These are phyloP conservation scores for Polypedilum vanderplanki DNA, from an alignment of 1,140 invertebrate species.

Conservation along the genomic window DNA sequence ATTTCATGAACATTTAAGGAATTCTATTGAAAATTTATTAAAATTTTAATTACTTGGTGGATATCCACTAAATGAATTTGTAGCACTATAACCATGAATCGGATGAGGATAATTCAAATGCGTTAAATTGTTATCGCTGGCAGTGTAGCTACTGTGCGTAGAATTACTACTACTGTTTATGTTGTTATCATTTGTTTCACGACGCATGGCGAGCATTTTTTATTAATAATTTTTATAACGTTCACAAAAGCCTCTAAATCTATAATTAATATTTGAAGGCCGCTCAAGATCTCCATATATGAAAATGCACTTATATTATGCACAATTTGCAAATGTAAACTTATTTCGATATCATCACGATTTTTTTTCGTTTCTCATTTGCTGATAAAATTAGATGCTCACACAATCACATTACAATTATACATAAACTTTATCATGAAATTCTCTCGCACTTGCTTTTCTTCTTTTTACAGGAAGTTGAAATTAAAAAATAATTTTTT, in stretches of 20 bases:
- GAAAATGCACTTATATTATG: background rate
- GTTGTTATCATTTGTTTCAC: slow-evolving; percentile 39
- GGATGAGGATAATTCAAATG: slow-evolving; percentile 27
- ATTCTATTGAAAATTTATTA: background rate
- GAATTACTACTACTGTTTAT: slow-evolving; percentile 33
- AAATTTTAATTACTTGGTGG: background rate
- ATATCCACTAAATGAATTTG: slow-evolving; percentile 1
- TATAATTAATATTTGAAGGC: background rate
- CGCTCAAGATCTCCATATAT: background rate
- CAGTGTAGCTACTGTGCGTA: slow-evolving; percentile 32
- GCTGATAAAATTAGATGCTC: background rate
- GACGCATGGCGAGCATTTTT: slow-evolving; percentile 46
- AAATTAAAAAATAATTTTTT: too few relatives aligned
- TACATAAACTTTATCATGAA: background rate
- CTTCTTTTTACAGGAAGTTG: too few relatives aligned
- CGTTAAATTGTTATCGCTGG: slow-evolving; percentile 30
- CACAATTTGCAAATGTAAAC: too few relatives aligned
- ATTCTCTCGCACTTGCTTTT: background rate
- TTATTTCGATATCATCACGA: too few relatives aligned
- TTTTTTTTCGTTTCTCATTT: too few relatives aligned
- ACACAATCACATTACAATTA: background rate
- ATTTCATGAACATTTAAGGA: too few relatives aligned
- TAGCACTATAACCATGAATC: slow-evolving; percentile 2
- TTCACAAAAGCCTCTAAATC: slow-evolving; percentile 24
- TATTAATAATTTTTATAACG: slow-evolving; percentile 32